A percentile compares a stretch with the other conserved stretches of the same genome.
Conservation (phyloP, 2,888 invertebrate genomes). For the Chrysolina oricalcia region DNA sequence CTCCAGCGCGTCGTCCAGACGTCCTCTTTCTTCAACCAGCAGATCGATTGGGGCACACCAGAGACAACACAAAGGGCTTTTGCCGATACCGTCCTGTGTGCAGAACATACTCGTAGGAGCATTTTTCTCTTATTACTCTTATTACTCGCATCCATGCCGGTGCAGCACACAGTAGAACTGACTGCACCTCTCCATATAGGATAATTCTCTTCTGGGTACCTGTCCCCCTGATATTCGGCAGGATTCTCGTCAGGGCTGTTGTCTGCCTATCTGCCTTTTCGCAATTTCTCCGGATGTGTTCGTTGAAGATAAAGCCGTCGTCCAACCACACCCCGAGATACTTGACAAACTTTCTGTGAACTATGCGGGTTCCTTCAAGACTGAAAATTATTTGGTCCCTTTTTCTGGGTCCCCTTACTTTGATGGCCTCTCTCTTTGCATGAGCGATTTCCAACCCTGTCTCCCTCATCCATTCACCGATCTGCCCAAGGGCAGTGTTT, state of each 20-base stretch:
- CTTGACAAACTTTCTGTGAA: neutral
- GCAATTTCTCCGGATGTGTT: neutral
- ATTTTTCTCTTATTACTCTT: neutral
- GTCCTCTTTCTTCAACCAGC: slow-evolving; percentile 29
- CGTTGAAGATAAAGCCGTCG: too few species aligned
- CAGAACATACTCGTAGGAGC: neutral
- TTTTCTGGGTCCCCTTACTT: too few species aligned
- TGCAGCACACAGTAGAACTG: too few species aligned
- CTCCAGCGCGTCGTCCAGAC: too few species aligned
- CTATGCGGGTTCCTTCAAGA: too few species aligned
- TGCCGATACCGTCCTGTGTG: slow-evolving; percentile 38
- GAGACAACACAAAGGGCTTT: slow-evolving; percentile 37
- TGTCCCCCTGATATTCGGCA: neutral
- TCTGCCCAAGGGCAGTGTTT: neutral
- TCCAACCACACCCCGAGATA: neutral
- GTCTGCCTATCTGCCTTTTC: neutral
- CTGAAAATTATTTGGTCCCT: too few species aligned
- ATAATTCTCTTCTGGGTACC: too few species aligned
- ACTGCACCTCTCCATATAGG: neutral
- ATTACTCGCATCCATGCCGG: too few species aligned
- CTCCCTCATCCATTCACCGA: neutral
- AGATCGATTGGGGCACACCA: slow-evolving; percentile 34
- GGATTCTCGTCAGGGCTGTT: neutral
- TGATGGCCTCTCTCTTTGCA: neutral
- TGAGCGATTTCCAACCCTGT: too few species aligned